Conservation (phyloP, 2,113 vertebrate genomes). For the Ifrita kowaldi region DNA sequence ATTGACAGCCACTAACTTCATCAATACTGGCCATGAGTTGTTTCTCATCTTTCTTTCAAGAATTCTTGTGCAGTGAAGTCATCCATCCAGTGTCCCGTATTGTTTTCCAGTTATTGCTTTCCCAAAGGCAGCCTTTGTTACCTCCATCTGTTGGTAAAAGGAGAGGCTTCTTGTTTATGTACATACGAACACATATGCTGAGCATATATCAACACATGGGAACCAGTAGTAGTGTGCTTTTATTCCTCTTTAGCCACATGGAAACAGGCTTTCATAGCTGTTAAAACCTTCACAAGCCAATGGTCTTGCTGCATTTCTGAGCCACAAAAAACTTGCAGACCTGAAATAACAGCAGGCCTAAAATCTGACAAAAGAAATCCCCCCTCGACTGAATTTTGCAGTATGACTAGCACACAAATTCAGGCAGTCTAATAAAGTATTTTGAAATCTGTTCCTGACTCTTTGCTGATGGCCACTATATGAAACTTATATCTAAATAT, state of each 20-base stretch:
- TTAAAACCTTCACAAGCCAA: not conserved
- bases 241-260: not conserved
- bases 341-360: not conserved
- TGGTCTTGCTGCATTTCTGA: not conserved
- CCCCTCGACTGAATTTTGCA: not conserved
- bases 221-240: not conserved
- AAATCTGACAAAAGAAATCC: not conserved
- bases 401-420: not conserved
- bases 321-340: not conserved
- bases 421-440: not conserved
- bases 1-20: not conserved
- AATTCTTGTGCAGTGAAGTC: not conserved
- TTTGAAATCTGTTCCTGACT: not conserved
- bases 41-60: not conserved
- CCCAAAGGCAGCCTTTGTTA: not conserved
- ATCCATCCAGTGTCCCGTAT: not conserved
- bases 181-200: not conserved
- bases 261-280: not conserved
- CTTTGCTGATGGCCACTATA: not conserved
- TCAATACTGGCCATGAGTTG: not conserved
- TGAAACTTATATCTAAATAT: not conserved
- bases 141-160: not conserved
- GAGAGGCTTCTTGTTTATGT: not conserved
- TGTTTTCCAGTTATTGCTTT: not conserved
- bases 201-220: rapidly evolving